Evolutionary conservation across 2,113 vertebrate species (phyloP), one percentile per base, ranked within the genome.

Genomic region (Heterotis niloticus): DNA sequence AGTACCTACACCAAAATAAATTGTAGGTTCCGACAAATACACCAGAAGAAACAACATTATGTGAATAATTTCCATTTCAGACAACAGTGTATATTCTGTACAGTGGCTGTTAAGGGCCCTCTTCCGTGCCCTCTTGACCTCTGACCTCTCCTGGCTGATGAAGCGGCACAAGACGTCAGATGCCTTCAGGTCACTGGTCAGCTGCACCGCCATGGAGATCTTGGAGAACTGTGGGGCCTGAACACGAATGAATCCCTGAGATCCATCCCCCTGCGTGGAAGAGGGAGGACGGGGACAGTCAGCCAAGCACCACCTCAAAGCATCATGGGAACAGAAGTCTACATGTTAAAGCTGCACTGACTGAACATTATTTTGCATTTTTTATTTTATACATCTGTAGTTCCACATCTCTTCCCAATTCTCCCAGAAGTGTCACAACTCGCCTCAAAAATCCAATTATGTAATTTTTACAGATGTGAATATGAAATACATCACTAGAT

Each of bases 131-230:
- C 34, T 7, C 2, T 13, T 23, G 23, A 13, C 10, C 13, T 20
- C 78, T 68, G 91, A 98, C 96, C 96, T 95, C 87, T 96, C 94
- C 87, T 97, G 95, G 91, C 91, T 96, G 88, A 98, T 94, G 87
- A 99, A 99, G 79, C 96, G 95, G 82, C 93, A 91, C 71, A 99
- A 90, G 16, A 98, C 87, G 84, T 99, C 96, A 56, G 93, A 85
- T 0, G 97, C 97, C 92, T 93, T 95, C 78, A 99, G 86, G 51
- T 98, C 95, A 86, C 94, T 96, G 0, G 96, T 98, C 75, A 99
- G 94, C 91, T 98, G 94, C 80, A 99, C 90, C 23, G 94, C 96
- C 97, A 99, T 99, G 81, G 97, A 99, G 86, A 98, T 92, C 90
- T 96, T 98, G 0, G 90, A 95, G 91, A 98, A 96, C 91, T 96